Percentiles rank a stretch among this genome's conserved stretches.
Evolutionary conservation across 2,888 invertebrate species (phyloP).

Genomic region (Phaonia tiefii): DNA sequence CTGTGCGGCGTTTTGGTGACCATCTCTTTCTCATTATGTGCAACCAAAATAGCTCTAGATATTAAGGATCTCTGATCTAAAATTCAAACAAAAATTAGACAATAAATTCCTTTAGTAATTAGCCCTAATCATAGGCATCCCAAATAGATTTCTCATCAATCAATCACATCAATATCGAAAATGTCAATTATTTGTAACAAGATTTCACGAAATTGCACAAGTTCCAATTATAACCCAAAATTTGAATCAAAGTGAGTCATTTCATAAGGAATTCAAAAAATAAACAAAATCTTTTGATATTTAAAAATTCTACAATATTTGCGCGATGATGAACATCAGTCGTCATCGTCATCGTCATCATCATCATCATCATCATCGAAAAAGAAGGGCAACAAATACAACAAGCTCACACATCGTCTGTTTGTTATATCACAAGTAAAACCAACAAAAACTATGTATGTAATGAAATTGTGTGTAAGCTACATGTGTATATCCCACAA

Average conservation of each 20-base stretch:
- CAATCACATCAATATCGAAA: too few species aligned
- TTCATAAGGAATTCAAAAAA: neutral
- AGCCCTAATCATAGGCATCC: too few species aligned
- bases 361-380: slow-evolving; percentile 10
- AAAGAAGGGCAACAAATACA: neutral
- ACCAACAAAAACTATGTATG: neutral
- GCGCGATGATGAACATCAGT: neutral
- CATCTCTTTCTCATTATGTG: too few species aligned
- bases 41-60: too few species aligned
- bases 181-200: neutral
- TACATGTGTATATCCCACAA: neutral
- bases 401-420: neutral
- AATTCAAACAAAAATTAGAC: too few species aligned
- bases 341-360: slow-evolving; percentile 22
- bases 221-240: neutral
- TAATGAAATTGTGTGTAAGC: slow-evolving; percentile 36
- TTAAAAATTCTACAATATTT: neutral
- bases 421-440: too few species aligned
- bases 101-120: too few species aligned
- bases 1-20: too few species aligned
- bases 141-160: too few species aligned
- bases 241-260: slow-evolving; percentile 4
- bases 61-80: too few species aligned
- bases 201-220: slow-evolving; percentile 5
- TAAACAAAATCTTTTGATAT: too few species aligned